Conservation (phyloP, 1,140 invertebrate genomes). For the Ceratina japonica region DNA sequence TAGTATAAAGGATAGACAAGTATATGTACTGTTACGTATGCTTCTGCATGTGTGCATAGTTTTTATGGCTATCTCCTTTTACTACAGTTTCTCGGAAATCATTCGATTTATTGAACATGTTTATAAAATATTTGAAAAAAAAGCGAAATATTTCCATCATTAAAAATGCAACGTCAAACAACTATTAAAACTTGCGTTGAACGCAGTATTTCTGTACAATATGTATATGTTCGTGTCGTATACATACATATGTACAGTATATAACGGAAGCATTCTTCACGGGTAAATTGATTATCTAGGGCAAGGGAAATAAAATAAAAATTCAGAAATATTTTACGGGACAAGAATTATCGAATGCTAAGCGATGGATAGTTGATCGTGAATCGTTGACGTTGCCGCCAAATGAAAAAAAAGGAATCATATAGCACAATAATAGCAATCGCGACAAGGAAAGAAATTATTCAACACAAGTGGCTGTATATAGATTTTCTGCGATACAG, state of each 20-base stretch:
- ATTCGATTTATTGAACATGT: not conserved
- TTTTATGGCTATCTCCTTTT: not conserved
- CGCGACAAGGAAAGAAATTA: not conserved
- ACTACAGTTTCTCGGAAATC: not conserved
- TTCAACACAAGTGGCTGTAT: not conserved
- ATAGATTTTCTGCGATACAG: too few relatives aligned
- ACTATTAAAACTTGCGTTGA: not conserved
- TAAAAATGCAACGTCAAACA: not conserved
- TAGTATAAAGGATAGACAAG: too few relatives aligned
- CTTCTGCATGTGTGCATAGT: too few relatives aligned
- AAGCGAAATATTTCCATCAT: not conserved
- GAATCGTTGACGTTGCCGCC: constrained; percentile 21
- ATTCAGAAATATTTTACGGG: not conserved
- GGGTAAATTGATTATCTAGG: too few relatives aligned
- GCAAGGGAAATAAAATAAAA: not conserved
- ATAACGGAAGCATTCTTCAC: too few relatives aligned
- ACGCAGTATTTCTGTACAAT: not conserved
- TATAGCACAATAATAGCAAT: not conserved
- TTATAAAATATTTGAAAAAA: not conserved
- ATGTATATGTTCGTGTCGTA: not conserved
- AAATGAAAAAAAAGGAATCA: not conserved
- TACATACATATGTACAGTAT: not conserved
- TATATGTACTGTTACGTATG: too few relatives aligned
- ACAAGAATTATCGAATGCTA: not conserved
- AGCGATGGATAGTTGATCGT: not conserved